Percentiles rank a stretch among this genome's conserved stretches.
Evolutionary conservation across 2,888 invertebrate genomes (phyloP).

Genomic region (Tenodera sinensis): DNA sequence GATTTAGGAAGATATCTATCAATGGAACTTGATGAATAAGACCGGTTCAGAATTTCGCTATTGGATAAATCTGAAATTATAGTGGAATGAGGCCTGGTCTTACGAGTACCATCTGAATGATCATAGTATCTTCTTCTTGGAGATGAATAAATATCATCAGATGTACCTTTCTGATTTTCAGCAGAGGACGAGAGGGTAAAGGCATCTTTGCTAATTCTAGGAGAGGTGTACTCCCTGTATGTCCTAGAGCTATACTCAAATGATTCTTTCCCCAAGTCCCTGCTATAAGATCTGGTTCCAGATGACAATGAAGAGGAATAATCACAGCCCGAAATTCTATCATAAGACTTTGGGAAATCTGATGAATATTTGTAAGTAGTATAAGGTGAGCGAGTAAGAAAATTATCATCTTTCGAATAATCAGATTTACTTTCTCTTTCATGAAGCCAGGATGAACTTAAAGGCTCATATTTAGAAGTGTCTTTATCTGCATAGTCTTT

Average conservation of each 20-base stretch:
- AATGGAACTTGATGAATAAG: slow-evolving; percentile 11
- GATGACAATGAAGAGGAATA: neutral
- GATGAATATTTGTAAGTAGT: neutral
- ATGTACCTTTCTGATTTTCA: neutral
- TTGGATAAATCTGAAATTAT: neutral
- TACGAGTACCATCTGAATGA: neutral
- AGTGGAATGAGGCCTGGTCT: neutral
- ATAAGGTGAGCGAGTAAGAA: neutral
- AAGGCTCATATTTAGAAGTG: neutral
- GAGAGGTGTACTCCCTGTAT: neutral
- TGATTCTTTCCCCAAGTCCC: neutral
- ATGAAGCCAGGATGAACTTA: neutral
- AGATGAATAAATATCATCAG: neutral
- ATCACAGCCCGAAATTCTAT: neutral
- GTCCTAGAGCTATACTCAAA: neutral
- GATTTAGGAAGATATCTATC: neutral
- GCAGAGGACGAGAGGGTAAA: neutral
- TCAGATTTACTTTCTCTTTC: neutral
- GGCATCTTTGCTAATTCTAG: neutral
- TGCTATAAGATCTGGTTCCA: neutral
- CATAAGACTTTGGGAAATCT: neutral
- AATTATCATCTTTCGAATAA: neutral
- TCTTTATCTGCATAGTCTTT: neutral
- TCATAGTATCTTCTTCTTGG: neutral
- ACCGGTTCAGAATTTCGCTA: neutral